Conservation (phyloP, 2,113 vertebrate genomes). For the Pygathrix nemaeus region DNA sequence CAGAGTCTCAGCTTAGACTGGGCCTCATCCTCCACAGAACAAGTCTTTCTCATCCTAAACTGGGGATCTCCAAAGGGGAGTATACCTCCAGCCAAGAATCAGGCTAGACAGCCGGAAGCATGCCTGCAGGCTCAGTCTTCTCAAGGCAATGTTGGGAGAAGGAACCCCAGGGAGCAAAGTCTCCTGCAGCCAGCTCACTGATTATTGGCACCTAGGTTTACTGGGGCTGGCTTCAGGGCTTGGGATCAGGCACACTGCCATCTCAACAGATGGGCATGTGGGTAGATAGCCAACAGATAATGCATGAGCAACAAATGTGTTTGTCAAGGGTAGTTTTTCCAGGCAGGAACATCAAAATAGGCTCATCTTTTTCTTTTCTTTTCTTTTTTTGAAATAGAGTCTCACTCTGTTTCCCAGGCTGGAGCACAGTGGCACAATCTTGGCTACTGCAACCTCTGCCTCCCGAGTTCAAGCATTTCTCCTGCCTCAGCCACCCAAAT, state of each 20-base stretch:
- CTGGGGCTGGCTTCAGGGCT: slow-evolving; percentile 79
- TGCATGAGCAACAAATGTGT: slow-evolving; percentile 83
- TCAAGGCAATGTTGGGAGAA: not conserved
- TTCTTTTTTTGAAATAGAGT: no score
- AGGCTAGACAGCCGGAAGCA: not conserved
- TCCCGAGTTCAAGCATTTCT: no score
- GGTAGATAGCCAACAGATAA: slow-evolving; percentile 83
- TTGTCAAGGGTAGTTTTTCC: slow-evolving; percentile 80
- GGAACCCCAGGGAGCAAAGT: slow-evolving; percentile 66
- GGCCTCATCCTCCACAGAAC: not conserved
- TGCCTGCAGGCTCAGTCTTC: not conserved
- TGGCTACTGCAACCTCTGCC: no score
- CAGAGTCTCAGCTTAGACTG: not conserved
- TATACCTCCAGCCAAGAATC: not conserved
- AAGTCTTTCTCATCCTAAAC: not conserved
- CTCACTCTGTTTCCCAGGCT: no score
- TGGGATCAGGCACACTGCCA: slow-evolving; percentile 81
- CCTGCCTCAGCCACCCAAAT: no score
- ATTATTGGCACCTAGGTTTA: slow-evolving; percentile 81
- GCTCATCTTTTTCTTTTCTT: slow-evolving; percentile 13
- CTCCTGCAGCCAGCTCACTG: slow-evolving; percentile 45
- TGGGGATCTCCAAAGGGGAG: not conserved
- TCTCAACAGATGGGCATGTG: slow-evolving; percentile 80
- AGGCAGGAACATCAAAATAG: slow-evolving; percentile 69
- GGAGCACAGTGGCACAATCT: no score